Evolutionary conservation across 92 coral and sea anemone genomes (phyloP), one percentile per base, ranked within the genome.

Genomic region (Paramuricea clavata): DNA sequence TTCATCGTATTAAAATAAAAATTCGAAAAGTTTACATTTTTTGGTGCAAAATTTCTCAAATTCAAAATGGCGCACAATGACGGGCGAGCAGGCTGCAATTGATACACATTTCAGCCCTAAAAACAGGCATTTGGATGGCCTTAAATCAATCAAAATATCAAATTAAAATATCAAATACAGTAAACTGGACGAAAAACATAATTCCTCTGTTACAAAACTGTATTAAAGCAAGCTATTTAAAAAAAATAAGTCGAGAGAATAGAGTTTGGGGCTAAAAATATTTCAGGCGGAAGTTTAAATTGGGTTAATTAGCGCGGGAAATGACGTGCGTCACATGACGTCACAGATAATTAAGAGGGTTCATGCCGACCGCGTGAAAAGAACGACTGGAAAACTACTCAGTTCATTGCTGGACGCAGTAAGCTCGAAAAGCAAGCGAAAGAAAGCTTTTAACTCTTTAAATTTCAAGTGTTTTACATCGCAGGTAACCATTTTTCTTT

Each of bases 321-420:
- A 54, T 54, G 52, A 12, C 13, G 52, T 47, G 62, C 62, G 62
- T 54, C 62, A 54, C 62, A 54, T 54, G 62, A 54, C 62, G 62
- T 54, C 62, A 54, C 26, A 54, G 62, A 54, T 54, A 54, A 54
- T 54, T 54, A 54, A 54, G 52, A 47, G 62, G 17, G 62, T 19
- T 54, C 62, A 54, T 54, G 62, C 11, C 27, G 27, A 54, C 62
- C 62, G 62, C 62, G 62, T 54, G 62, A 54, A 54, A 54, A 54
- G 62, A 54, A 54, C 62, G 62, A 54, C 21, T 54, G 62, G 62
- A 54, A 54, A 54, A 54, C 11, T 54, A 54, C 62, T 54, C 62
- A 54, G 23, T 1, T 54, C 25, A 3, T 21, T 54, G 62, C 22
- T 19, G 62, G 25, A 54, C 62, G 62, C 3, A 10, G 19, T 5